phyloP scores from a whole-genome alignment of 2,797 vertebrate genomes.

The Falco naumanni region DNA sequence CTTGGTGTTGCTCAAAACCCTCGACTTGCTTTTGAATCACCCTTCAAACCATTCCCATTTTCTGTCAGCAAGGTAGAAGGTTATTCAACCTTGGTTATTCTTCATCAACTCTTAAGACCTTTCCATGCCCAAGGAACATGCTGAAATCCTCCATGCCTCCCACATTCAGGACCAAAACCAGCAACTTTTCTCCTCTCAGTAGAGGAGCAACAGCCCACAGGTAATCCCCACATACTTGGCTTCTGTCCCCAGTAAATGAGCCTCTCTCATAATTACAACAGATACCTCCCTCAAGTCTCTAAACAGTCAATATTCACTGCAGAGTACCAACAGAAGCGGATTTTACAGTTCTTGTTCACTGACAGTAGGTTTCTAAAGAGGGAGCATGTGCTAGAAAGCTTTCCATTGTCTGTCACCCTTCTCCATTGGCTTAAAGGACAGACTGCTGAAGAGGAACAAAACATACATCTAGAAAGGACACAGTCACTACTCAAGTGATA shows the following conservation, averaged over 20 bases:
- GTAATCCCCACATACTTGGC: neutral
- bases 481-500: neutral
- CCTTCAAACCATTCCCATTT: neutral
- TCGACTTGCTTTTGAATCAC: neutral
- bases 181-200: neutral
- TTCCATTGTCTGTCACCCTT: neutral
- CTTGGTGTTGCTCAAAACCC: neutral
- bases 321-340: neutral
- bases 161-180: conserved; percentile 1
- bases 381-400: neutral
- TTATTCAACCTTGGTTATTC: neutral
- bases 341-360: neutral
- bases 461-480: neutral
- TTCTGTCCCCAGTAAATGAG: neutral
- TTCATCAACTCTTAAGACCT: neutral
- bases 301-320: neutral
- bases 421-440: neutral
- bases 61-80: neutral
- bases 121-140: neutral
- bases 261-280: neutral
- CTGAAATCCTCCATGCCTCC: neutral
- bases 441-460: neutral
- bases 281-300: neutral
- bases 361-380: neutral
- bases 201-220: neutral